A percentile compares a stretch with the other conserved stretches of the same genome.
These are phyloP conservation scores for Athene cunicularia DNA, from an alignment of 2,113 vertebrate genomes.

Conservation along the genomic window DNA sequence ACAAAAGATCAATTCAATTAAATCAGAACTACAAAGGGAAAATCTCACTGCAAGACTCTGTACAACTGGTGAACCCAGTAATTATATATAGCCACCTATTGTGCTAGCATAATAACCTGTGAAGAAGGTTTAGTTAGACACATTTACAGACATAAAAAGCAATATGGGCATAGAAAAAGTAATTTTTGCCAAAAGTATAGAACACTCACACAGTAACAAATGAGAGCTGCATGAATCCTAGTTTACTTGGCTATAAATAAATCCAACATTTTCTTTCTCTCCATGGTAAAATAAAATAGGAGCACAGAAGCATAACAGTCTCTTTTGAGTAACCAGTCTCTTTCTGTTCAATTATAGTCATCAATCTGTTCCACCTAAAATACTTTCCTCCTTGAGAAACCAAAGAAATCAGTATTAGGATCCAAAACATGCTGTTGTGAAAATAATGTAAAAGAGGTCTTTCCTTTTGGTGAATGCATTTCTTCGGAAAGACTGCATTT, in stretches of 20 bases:
- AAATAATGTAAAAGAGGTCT: slow-evolving; percentile 10
- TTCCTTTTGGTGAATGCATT: slow-evolving; percentile 3
- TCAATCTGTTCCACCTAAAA: slow-evolving; percentile 68
- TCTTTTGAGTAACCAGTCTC: slow-evolving; percentile 53
- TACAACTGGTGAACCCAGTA: slow-evolving; percentile 40
- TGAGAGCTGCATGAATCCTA: slow-evolving; percentile 62
- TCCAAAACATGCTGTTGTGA: slow-evolving; percentile 40
- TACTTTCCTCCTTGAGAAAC: slow-evolving; percentile 52
- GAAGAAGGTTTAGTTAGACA: slow-evolving; percentile 47
- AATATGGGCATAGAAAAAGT: slow-evolving; percentile 40
- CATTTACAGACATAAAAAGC: slow-evolving; percentile 52
- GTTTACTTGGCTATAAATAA: slow-evolving; percentile 70
- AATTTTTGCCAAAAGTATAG: slow-evolving; percentile 30
- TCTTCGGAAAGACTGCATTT: not conserved
- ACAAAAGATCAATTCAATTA: slow-evolving; percentile 52
- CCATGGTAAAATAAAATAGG: slow-evolving; percentile 56
- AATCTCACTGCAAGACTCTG: slow-evolving; percentile 22
- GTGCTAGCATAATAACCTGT: slow-evolving; percentile 48
- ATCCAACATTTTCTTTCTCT: slow-evolving; percentile 56
- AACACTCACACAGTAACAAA: slow-evolving; percentile 62
- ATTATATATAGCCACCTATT: slow-evolving; percentile 59
- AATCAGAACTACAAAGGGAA: slow-evolving; percentile 30
- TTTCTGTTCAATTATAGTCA: slow-evolving; percentile 66
- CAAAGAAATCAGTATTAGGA: slow-evolving; percentile 35
- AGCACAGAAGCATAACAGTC: slow-evolving; percentile 46